These are phyloP conservation scores for Coelogynopora nodosa DNA, from an alignment of 2,888 invertebrate species.

Conservation along the genomic window DNA sequence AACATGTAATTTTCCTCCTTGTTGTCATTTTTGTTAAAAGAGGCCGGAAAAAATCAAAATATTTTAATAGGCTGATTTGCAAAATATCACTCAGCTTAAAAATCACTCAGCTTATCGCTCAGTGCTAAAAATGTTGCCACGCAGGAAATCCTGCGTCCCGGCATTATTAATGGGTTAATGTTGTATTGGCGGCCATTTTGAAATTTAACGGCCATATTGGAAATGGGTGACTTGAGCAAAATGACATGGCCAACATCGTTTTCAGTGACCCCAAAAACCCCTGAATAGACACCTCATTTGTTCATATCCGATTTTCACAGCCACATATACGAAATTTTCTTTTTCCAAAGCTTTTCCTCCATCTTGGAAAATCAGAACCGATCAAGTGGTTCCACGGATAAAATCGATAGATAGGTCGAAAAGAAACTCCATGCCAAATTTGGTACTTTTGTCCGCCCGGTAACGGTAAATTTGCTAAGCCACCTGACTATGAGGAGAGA, in stretches of 20 bases:
- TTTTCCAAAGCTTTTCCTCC: not conserved
- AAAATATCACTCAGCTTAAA: no score
- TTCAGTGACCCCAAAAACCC: not conserved
- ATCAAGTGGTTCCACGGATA: not conserved
- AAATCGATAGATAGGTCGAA: not conserved
- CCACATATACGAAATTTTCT: not conserved
- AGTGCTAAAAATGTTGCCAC: not conserved
- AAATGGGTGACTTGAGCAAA: not conserved
- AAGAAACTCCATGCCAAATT: not conserved
- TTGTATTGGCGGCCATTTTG: not conserved
- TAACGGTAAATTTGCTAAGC: not conserved
- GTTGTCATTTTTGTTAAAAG: not conserved
- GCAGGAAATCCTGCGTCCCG: not conserved
- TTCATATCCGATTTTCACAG: not conserved
- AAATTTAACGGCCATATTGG: not conserved
- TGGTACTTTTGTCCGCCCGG: not conserved
- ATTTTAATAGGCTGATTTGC: not conserved
- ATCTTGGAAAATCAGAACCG: not conserved
- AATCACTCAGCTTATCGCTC: not conserved
- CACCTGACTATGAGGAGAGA: not conserved
- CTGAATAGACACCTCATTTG: no score
- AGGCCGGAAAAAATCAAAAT: slow-evolving; percentile 13
- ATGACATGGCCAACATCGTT: not conserved
- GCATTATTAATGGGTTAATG: not conserved
- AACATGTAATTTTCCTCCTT: not conserved